Conservation (phyloP, 2,113 vertebrate species). For the Apodemus speciosus region DNA sequence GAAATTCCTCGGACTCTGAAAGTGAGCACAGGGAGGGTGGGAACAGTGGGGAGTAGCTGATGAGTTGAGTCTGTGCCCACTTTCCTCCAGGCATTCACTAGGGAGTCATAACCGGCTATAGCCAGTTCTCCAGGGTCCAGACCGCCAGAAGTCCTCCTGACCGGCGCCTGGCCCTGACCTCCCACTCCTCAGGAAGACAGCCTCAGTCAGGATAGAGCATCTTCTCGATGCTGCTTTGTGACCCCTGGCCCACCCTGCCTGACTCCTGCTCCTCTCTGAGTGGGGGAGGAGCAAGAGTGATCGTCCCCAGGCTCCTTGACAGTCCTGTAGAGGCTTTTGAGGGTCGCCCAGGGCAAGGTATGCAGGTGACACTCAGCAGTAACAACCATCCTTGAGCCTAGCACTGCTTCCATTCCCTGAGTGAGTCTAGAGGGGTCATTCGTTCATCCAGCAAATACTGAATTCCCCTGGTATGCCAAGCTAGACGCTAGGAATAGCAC, state of each 20-base stretch:
- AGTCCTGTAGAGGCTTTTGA: background rate
- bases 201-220: background rate
- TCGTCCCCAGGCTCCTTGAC: no score
- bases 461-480: background rate
- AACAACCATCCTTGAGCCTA: background rate
- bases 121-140: background rate
- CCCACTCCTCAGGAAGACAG: background rate
- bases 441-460: background rate
- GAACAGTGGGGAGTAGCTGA: background rate
- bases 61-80: background rate
- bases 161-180: background rate
- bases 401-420: background rate
- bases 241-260: background rate
- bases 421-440: background rate
- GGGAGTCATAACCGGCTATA: rapidly evolving
- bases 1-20: background rate
- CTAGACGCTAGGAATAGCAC: background rate
- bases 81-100: background rate
- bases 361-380: background rate
- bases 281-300: background rate
- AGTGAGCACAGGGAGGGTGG: background rate
- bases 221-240: background rate
- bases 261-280: background rate
- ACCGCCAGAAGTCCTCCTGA: background rate
- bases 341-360: background rate